phyloP scores from a whole-genome alignment of 2,797 vertebrate genomes.

The Myotis vivesi region DNA sequence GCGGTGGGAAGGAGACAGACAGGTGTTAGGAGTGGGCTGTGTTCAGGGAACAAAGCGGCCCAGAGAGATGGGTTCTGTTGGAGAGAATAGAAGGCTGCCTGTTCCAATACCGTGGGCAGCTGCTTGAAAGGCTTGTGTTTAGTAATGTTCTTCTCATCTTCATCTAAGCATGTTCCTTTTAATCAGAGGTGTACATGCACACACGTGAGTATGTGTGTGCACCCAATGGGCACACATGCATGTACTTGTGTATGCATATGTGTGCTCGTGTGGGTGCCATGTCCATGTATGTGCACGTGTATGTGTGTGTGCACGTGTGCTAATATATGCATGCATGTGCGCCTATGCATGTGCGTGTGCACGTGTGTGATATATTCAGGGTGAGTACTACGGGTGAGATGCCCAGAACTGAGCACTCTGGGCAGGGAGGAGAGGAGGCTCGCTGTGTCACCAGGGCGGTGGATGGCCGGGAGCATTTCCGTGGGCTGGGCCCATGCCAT shows the following conservation, averaged over 20 bases:
- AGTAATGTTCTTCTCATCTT: not conserved
- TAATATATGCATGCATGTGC: too few species aligned
- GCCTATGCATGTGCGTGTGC: too few species aligned
- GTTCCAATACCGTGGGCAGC: constrained; percentile 10
- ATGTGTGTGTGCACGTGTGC: not conserved
- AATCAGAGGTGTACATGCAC: not conserved
- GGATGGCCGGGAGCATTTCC: not conserved
- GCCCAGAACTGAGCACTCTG: not conserved
- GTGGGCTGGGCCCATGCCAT: not conserved
- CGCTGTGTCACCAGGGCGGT: not conserved
- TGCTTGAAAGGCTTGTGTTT: not conserved
- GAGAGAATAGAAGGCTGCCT: not conserved
- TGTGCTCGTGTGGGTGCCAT: too few species aligned
- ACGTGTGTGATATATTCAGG: not conserved
- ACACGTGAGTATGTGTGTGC: fast-evolving
- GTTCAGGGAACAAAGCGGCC: constrained; percentile 14
- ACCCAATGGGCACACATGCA: not conserved
- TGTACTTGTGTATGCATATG: too few species aligned
- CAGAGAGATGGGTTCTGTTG: not conserved
- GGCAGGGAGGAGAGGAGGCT: not conserved
- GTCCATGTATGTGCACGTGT: not conserved
- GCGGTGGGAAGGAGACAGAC: not conserved
- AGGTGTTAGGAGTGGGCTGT: not conserved
- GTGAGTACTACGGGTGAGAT: not conserved
- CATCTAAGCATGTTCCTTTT: constrained; percentile 4